A percentile compares a stretch with the other conserved stretches of the same genome.
Conservation (phyloP, 1,140 invertebrate genomes). For the Onthophagus taurus region DNA sequence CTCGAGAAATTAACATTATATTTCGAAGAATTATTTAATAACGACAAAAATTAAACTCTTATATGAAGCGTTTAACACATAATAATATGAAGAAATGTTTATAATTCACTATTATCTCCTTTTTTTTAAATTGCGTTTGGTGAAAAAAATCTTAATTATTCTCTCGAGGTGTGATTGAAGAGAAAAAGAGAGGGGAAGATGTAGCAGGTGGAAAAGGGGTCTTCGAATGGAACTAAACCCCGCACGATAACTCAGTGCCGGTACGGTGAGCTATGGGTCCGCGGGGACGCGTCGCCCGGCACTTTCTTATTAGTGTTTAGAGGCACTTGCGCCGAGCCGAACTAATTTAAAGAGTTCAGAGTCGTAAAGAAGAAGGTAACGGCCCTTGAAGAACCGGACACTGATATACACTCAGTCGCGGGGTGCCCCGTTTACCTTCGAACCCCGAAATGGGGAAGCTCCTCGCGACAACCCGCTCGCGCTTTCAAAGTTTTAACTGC, state of each 20-base stretch:
- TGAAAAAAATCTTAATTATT: too few relatives aligned
- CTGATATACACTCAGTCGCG: conserved; percentile 21
- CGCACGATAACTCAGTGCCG: conserved; percentile 31
- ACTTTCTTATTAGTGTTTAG: conserved; percentile 37
- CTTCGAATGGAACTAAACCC: too few relatives aligned
- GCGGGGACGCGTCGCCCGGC: conserved; percentile 25
- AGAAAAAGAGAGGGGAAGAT: too few relatives aligned
- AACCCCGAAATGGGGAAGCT: conserved; percentile 2
- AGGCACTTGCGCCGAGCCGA: conserved; percentile 34
- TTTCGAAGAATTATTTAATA: too few relatives aligned
- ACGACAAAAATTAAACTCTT: too few relatives aligned
- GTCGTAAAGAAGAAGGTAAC: conserved; percentile 35
- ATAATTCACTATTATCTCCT: too few relatives aligned
- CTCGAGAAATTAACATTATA: too few relatives aligned
- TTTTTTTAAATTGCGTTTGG: too few relatives aligned
- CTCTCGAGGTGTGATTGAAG: too few relatives aligned
- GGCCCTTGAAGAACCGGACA: conserved; percentile 33
- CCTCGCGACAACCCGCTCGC: neutral
- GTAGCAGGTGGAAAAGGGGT: too few relatives aligned
- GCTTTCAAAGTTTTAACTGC: conserved; percentile 17
- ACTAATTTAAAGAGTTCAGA: conserved; percentile 35
- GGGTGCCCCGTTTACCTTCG: neutral
- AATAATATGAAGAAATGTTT: too few relatives aligned
- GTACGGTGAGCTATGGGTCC: conserved; percentile 24
- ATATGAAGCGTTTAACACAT: too few relatives aligned